Conservation (phyloP, 1,140 invertebrate species). For the Drosophila azteca region DNA sequence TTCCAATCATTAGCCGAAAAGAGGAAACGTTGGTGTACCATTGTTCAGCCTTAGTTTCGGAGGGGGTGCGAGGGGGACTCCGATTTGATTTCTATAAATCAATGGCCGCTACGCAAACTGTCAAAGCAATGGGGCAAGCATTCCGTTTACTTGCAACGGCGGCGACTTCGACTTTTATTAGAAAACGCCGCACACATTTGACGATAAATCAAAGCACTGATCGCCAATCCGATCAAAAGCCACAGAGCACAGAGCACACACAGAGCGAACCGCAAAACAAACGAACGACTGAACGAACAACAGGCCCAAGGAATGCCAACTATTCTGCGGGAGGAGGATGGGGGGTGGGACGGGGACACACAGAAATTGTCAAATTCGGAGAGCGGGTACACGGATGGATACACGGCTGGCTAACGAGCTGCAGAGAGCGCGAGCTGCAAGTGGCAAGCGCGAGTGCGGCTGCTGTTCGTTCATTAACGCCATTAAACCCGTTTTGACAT, state of each 20-base stretch:
- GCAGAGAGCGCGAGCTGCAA: conserved; percentile 5
- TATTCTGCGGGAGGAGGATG: conserved; percentile 16
- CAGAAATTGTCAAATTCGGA: conserved; percentile 34
- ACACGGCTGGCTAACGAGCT: conserved; percentile 31
- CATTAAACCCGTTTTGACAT: conserved; percentile 84
- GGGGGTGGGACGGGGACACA: too few species aligned
- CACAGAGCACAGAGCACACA: not conserved
- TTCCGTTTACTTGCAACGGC: conserved; percentile 60
- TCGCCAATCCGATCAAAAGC: conserved; percentile 51
- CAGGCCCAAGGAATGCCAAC: conserved; percentile 42
- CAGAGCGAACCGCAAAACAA: not conserved
- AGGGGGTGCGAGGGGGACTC: conserved; percentile 31
- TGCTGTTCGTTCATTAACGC: conserved; percentile 78
- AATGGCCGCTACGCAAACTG: conserved; percentile 67
- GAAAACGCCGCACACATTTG: conserved; percentile 42
- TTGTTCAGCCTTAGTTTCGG: conserved; percentile 7
- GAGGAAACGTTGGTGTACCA: not conserved
- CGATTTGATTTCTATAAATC: conserved; percentile 73
- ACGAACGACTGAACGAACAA: not conserved
- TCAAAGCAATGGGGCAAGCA: conserved; percentile 59
- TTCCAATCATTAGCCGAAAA: too few species aligned
- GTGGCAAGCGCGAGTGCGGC: not conserved
- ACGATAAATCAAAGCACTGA: conserved; percentile 69
- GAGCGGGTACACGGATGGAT: not conserved
- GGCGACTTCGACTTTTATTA: conserved; percentile 63